Base-by-base conservation (phyloP, 2,797 vertebrate species). In the Sylvilagus floridanus region DNA sequence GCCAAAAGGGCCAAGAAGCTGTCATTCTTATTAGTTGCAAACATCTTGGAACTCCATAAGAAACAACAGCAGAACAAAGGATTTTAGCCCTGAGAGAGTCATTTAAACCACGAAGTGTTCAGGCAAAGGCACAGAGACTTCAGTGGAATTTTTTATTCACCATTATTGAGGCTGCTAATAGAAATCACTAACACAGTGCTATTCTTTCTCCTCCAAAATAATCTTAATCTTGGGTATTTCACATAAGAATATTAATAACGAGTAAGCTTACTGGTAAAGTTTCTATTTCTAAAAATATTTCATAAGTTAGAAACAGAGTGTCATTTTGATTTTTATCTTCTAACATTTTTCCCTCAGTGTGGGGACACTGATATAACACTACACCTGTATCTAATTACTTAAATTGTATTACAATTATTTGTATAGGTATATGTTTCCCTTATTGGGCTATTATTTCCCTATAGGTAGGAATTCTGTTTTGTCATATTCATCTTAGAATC, bases 11-110 rank as follows among this genome's bases (percentile, higher is more conserved):
- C 77, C 83, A 73, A 95, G 96, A 97, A 96, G 93, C 79, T 93
- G 30, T 91, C 96, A 96, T 97, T 95, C 88, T 95, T 96, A 26
- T 63, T 50, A 96, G 92, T 93, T 94, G 71, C 88, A 97, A 97
- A 96, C 0, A 95, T 90, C 35, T 89, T 94, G 81, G 71, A 97
- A 95, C 93, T 96, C 76, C 83, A 90, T 82, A 79, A 96, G 84
- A 97, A 95, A 95, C 84, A 94, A 94, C 71, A 82, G 17, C 93
- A 62, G 63, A 97, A 93, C 42, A 95, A 75, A 78, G 65, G 22
- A 57, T 8, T 73, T 97, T 76, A 97, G 57, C 65, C 35, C 24
- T 14, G 75, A 90, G 93, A 94, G 79, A 72, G 63, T 84, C 95
- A 88, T 50, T n/a, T 94, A 82, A 37, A 42, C 14, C 50, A 24